A percentile compares a stretch with the other conserved stretches of the same genome.
Conservation (phyloP, 2,888 invertebrate species). For the Nudaria mundana region DNA sequence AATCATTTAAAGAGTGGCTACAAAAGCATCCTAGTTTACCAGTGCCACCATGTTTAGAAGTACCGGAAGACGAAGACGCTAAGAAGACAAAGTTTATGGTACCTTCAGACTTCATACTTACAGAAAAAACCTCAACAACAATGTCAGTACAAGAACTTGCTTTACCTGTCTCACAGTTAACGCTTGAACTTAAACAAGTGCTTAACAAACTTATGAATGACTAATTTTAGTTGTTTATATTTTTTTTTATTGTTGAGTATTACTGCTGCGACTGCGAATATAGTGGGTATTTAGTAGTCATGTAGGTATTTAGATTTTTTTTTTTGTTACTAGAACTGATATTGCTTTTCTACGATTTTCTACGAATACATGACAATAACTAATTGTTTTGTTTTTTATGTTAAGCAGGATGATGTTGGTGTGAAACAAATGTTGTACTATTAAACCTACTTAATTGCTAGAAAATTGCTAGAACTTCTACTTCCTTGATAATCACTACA, state of each 20-base stretch:
- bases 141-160: conserved; percentile 52
- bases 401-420: no score
- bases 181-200: conserved; percentile 64
- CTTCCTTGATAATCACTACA: no score
- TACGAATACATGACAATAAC: no score
- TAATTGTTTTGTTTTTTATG: no score
- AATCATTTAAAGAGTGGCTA: conserved; percentile 64
- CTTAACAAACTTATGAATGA: conserved; percentile 50
- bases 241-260: not conserved
- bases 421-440: no score
- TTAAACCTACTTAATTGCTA: no score
- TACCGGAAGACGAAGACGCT: conserved; percentile 39
- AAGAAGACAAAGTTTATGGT: conserved; percentile 61
- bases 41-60: conserved; percentile 58
- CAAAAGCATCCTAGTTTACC: conserved; percentile 48
- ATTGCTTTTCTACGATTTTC: no score
- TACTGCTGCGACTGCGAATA: not conserved
- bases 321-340: no score
- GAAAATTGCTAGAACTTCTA: no score
- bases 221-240: not conserved
- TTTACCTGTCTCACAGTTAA: conserved; percentile 65
- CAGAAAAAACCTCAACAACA: conserved; percentile 32
- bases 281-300: no score
- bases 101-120: conserved; percentile 63
- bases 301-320: no score